Percentiles rank a stretch among this genome's conserved stretches.
These are phyloP conservation scores for Entomobrya proxima DNA, from an alignment of 2,888 invertebrate species.

Conservation along the genomic window DNA sequence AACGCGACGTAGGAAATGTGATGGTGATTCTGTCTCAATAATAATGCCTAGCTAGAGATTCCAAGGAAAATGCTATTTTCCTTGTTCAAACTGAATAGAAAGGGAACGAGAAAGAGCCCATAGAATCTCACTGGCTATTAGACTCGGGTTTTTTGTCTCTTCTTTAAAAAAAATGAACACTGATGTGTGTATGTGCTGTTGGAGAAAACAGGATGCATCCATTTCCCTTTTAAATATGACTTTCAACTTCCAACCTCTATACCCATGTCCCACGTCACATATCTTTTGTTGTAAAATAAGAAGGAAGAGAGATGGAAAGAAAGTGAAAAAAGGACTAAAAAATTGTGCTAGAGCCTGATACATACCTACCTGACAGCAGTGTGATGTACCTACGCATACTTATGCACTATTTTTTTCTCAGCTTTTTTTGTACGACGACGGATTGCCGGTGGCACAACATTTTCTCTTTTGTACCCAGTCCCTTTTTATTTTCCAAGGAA, in stretches of 20 bases:
- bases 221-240: slow-evolving; percentile 45
- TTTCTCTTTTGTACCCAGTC: background rate
- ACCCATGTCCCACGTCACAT: background rate
- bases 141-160: background rate
- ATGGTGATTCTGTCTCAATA: too few relatives aligned
- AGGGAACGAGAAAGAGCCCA: background rate
- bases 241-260: background rate
- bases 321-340: background rate
- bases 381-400: background rate
- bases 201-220: slow-evolving; percentile 39
- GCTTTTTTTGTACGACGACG: too few relatives aligned
- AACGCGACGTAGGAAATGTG: background rate
- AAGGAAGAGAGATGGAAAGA: background rate
- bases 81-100: slow-evolving; percentile 3
- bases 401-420: background rate
- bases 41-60: too few relatives aligned
- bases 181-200: background rate
- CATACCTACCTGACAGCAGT: background rate
- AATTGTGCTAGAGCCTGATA: background rate
- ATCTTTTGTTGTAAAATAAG: slow-evolving; percentile 1
- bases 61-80: slow-evolving; percentile 6
- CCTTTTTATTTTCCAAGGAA: background rate
- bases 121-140: slow-evolving; percentile 1
- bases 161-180: background rate
- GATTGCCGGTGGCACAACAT: slow-evolving; percentile 19